Percentiles rank a stretch among this genome's conserved stretches.
Conservation (phyloP, 2,113 vertebrate genomes). For the Casuarius casuarius region DNA sequence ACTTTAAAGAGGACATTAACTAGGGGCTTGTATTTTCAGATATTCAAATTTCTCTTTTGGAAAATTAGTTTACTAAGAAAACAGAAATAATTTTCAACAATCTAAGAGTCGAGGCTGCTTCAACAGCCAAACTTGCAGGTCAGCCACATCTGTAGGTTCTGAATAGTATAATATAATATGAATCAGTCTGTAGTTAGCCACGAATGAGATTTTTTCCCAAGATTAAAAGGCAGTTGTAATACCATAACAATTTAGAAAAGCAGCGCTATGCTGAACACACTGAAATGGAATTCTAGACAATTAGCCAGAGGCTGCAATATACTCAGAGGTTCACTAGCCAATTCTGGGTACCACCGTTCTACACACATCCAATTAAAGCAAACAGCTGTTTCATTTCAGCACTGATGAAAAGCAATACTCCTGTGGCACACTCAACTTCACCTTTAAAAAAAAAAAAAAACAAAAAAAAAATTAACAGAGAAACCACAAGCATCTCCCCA, state of each 20-base stretch:
- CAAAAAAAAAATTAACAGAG: background rate
- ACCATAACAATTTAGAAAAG: background rate
- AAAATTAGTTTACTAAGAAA: background rate
- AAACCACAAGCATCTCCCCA: background rate
- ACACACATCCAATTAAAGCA: background rate
- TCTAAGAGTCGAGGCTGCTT: background rate
- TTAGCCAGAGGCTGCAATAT: background rate
- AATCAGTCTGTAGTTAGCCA: background rate
- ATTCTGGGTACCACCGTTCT: background rate
- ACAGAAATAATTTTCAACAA: background rate
- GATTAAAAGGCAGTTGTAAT: background rate
- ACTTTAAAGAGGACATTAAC: background rate
- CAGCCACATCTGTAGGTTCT: background rate
- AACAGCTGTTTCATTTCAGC: slow-evolving; percentile 25
- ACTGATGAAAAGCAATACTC: background rate
- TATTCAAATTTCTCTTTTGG: background rate
- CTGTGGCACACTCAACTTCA: background rate
- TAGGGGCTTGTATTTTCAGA: background rate
- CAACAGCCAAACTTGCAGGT: background rate
- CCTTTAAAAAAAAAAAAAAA: background rate
- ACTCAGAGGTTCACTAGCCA: background rate
- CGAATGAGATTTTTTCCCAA: background rate
- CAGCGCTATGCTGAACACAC: background rate
- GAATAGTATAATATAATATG: background rate
- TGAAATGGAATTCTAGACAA: background rate